Base-by-base conservation (phyloP, 1,140 invertebrate species). In the Triops cancriformis region DNA sequence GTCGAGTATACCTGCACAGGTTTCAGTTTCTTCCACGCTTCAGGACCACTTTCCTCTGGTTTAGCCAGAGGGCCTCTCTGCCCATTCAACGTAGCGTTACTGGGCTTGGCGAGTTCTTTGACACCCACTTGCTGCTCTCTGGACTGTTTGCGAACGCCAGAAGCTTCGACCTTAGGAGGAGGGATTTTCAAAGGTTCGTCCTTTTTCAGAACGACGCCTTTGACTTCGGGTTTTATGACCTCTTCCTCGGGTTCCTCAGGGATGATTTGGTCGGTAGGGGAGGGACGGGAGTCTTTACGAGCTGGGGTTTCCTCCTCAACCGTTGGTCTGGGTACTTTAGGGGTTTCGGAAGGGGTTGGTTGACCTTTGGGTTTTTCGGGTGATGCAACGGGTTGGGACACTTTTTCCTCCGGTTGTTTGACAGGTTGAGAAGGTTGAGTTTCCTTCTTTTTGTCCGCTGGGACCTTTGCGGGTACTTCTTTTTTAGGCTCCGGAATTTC, bases 1-100 rank as follows among this genome's bases (percentile, higher is more conserved):
- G 2, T 26, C 26, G 9, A 6, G 27, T 41, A 43, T 45, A 76
- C 74, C 74, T 76, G 74, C 28, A 76, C 74, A 42, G 74, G 74
- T 11, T 76, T 76, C 37, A 76, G 37, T 43, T 76, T 76, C 45
- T 28, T 76, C 74, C 37, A 43, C 37, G 74, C 74, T 26, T 76
- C 74, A 51, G 26, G 27, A 11, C 37, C 37, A 27, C 14, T 43
- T 26, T 76, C 74, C 37, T 31, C 74, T 26, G 31, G 31, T 37
- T 37, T 37, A 37, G n/a, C 14, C 51, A 64, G 51, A 37, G 31
- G 31, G 7, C 31, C 51, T 64, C 18, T 64, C 14, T 64, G 51
- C 1, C 51, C 51, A 23, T 64, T 64, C 2, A 64, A 64, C 1
- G 14, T 23, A 23, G n/a, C 51, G 51, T 31, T 76, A 18, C 37